Conservation (phyloP, 2,888 invertebrate species). For the Tenthredo livida region DNA sequence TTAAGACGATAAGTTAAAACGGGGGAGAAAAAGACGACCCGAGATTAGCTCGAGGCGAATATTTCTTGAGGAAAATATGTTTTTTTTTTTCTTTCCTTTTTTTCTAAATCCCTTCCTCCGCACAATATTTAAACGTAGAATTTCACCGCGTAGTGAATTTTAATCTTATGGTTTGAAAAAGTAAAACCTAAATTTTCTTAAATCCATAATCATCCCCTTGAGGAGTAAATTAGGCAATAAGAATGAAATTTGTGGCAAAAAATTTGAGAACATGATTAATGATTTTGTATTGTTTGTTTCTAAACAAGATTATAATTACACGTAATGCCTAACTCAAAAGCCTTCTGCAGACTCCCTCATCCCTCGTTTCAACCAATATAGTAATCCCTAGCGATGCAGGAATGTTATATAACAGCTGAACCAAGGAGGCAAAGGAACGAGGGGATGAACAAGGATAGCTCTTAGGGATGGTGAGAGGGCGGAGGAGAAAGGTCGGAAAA, state of each 20-base stretch:
- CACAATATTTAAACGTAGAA: neutral
- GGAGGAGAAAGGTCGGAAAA: conserved; percentile 12
- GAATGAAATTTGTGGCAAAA: neutral
- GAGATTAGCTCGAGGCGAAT: conserved; percentile 31
- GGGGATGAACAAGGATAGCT: conserved; percentile 28
- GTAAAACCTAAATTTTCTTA: neutral
- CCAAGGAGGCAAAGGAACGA: conserved; percentile 17
- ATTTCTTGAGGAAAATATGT: neutral
- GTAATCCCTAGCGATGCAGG: conserved; percentile 49
- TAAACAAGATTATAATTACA: conserved; percentile 11
- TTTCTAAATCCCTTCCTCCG: neutral
- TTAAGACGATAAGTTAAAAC: conserved; percentile 35
- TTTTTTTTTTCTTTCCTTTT: neutral
- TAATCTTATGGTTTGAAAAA: too few species aligned
- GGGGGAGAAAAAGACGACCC: neutral
- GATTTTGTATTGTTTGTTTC: neutral
- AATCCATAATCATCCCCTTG: neutral
- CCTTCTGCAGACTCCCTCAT: conserved; percentile 54
- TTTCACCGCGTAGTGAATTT: too few species aligned
- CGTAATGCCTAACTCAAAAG: conserved; percentile 21
- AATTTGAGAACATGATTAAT: neutral
- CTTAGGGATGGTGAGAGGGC: neutral
- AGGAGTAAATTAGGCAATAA: neutral
- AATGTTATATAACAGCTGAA: conserved; percentile 46
- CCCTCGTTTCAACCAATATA: conserved; percentile 19